A percentile compares a stretch with the other conserved stretches of the same genome.
Conservation (phyloP, 2,888 invertebrate species). For the Sarcophaga subvicina region DNA sequence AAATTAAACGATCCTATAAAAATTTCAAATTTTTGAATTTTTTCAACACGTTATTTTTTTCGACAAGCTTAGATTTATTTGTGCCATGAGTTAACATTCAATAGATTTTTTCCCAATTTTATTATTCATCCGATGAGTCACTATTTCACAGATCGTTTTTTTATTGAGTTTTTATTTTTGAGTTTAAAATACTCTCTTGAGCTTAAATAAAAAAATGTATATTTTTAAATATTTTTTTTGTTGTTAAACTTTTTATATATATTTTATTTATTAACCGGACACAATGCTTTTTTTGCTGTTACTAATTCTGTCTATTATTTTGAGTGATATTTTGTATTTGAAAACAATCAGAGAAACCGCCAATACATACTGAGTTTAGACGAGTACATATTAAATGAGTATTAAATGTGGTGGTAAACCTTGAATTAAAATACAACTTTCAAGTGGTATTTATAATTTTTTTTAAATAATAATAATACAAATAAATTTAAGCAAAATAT, state of each 20-base stretch:
- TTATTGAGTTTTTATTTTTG: slow-evolving; percentile 4
- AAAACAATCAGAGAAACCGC: slow-evolving; percentile 20
- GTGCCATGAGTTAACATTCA: too few relatives aligned
- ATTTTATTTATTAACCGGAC: slow-evolving; percentile 39
- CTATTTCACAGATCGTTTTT: neutral
- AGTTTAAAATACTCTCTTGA: slow-evolving; percentile 40
- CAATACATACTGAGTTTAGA: slow-evolving; percentile 6
- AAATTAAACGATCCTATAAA: too few relatives aligned
- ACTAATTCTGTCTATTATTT: slow-evolving; percentile 28
- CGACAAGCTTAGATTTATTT: too few relatives aligned
- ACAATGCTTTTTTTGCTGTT: slow-evolving; percentile 1
- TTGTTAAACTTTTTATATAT: slow-evolving; percentile 10
- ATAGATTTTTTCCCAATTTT: neutral
- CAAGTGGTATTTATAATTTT: slow-evolving; percentile 49
- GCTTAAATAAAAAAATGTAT: neutral
- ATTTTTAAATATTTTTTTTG: slow-evolving; percentile 19
- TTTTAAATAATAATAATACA: slow-evolving; percentile 31
- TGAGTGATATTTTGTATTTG: slow-evolving; percentile 31
- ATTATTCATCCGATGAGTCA: slow-evolving; percentile 43
- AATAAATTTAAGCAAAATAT: slow-evolving; percentile 29
- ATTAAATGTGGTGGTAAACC: slow-evolving; percentile 61
- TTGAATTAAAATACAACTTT: slow-evolving; percentile 69
- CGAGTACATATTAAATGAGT: neutral
- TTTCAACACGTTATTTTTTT: too few relatives aligned
- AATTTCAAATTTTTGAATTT: too few relatives aligned